phyloP scores from a whole-genome alignment of 2,797 vertebrate genomes.

The Luscinia luscinia region DNA sequence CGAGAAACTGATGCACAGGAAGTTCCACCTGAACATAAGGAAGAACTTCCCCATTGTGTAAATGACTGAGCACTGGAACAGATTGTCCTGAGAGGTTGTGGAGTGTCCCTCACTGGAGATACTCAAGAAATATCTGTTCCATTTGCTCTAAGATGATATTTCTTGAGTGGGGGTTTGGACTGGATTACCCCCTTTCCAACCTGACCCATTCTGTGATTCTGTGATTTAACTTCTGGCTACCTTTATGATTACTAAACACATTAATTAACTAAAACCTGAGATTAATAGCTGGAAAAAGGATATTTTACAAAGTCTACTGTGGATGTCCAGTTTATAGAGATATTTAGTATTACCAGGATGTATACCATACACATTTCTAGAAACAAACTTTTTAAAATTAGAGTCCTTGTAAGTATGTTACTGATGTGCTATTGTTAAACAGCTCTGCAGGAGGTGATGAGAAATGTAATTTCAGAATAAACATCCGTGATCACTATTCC shows the following conservation, averaged over 20 bases:
- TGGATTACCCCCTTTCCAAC: neutral
- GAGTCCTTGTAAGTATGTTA: neutral
- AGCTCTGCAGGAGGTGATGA: neutral
- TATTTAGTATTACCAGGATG: neutral
- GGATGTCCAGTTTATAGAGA: neutral
- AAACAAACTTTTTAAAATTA: neutral
- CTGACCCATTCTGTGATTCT: neutral
- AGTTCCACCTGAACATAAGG: neutral
- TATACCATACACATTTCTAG: neutral
- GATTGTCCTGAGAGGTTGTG: neutral
- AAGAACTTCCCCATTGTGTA: neutral
- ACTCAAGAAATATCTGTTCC: neutral
- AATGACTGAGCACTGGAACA: neutral
- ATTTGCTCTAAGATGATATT: neutral
- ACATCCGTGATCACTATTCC: neutral
- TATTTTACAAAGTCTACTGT: neutral
- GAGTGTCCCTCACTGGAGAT: neutral
- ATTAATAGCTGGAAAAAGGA: neutral
- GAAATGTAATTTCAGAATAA: neutral
- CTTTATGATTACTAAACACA: neutral
- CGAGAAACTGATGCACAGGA: neutral
- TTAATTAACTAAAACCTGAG: neutral
- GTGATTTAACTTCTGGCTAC: neutral
- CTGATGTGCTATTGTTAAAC: neutral
- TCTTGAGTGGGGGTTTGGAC: neutral